Base-by-base conservation (phyloP, 2,797 vertebrate species). In the Picus viridis region DNA sequence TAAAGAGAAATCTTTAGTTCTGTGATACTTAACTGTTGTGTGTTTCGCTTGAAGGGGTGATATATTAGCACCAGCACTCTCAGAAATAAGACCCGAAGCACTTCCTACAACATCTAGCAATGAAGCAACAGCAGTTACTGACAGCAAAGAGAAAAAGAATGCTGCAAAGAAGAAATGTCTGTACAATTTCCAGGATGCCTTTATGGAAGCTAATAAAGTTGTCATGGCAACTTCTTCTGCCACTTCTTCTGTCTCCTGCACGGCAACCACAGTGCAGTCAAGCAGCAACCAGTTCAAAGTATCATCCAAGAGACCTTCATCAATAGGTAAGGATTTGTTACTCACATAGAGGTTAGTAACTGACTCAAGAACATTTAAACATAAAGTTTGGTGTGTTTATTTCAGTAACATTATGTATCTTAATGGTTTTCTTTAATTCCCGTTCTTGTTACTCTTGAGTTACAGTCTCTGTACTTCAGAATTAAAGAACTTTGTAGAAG, bases 111-210 rank as follows among this genome's bases (percentile, higher is more conserved):
- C 98, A 32, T 96, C 98, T 64, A 98, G 98, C 92, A 98, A 95
- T 19, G 98, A 98, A 86, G 96, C 97, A 77, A 94, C 97, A 54
- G 91, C 98, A 70, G 82, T 92, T 86, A 83, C 97, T 32, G 99
- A 99, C 73, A 97, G 98, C 95, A 99, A 98, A 95, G 99, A 99
- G 97, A 99, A 98, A 95, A 99, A 99, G 98, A 98, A 96, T 32
- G 93, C 98, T 74, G 98, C 98, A 69, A 99, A 99, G 98, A 99
- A 99, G 98, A 99, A 99, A 97, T 99, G 99, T 98, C 98, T 99
- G 79, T 99, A 99, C 96, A 99, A 99, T 97, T 99, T 99, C 98
- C 99, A 99, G 97, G 99, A 99, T 97, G 98, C 99, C 98, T 99
- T 99, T 97, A 98, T 99, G 98, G 99, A 99, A 97, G 98, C 98